Conservation (phyloP, 1,140 invertebrate genomes). For the Agrilus planipennis region DNA sequence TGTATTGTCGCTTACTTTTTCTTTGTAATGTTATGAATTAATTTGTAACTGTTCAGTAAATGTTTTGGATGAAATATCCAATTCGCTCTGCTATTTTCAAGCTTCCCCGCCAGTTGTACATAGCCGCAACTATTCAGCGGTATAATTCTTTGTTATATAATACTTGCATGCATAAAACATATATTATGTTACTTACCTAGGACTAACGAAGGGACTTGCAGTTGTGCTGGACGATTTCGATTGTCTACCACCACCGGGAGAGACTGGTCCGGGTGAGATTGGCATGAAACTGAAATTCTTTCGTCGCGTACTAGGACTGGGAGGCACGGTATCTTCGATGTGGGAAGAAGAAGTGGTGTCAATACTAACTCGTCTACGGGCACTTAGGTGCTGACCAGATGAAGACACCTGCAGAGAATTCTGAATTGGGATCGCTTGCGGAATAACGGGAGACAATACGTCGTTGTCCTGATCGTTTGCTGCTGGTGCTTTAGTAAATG, state of each 20-base stretch:
- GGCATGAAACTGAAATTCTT: constrained; percentile 67
- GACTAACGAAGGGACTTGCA: constrained; percentile 75
- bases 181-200: no score
- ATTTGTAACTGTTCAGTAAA: no score
- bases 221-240: constrained; percentile 43
- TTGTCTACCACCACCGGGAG: constrained; percentile 41
- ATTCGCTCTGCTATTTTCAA: constrained; percentile 16
- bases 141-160: constrained; percentile 16
- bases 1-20: no score
- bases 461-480: constrained; percentile 1
- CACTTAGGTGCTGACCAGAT: constrained; percentile 5
- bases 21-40: no score
- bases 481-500: constrained; percentile 12
- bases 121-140: constrained; percentile 13
- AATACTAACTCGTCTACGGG: constrained; percentile 47
- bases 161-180: constrained; percentile 52
- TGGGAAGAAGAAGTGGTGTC: constrained; percentile 42
- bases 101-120: constrained; percentile 7
- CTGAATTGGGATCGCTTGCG: neutral
- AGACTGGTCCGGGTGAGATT: constrained; percentile 49
- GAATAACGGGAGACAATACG: no score
- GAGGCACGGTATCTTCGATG: constrained; percentile 33
- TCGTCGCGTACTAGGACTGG: constrained; percentile 47
- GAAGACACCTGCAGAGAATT: neutral
- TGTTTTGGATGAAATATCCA: no score